A percentile compares a stretch with the other conserved stretches of the same genome.
These are phyloP conservation scores for Telenomus remus DNA, from an alignment of 1,140 invertebrate species.

Conservation along the genomic window DNA sequence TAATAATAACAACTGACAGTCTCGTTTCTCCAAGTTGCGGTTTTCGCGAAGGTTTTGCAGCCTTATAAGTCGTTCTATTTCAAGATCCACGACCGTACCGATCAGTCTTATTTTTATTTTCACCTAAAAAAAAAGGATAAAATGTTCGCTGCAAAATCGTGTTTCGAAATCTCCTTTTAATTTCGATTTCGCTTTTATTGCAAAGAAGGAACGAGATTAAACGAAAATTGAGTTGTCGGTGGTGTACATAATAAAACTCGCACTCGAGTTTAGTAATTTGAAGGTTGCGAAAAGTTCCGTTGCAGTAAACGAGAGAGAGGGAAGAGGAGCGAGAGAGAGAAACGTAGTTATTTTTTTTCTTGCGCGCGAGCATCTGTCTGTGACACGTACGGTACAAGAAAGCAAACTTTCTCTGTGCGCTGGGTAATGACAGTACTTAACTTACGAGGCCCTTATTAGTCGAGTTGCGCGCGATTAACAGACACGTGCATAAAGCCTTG, in stretches of 20 bases:
- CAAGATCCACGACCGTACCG: too few species aligned
- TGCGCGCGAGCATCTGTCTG: slow-evolving; percentile 29
- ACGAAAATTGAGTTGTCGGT: background rate
- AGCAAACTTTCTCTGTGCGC: slow-evolving; percentile 40
- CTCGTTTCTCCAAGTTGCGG: slow-evolving; percentile 18
- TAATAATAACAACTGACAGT: slow-evolving; percentile 20
- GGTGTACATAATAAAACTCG: background rate
- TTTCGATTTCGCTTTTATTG: too few species aligned
- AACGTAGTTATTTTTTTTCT: slow-evolving; percentile 2
- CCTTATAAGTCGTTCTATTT: slow-evolving; percentile 31
- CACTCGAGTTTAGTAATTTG: slow-evolving; percentile 6
- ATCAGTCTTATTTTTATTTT: too few species aligned
- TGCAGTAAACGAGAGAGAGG: background rate
- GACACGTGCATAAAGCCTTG: slow-evolving; percentile 35
- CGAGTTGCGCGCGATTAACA: slow-evolving; percentile 43
- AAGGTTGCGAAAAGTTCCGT: slow-evolving; percentile 18
- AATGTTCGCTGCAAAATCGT: too few species aligned
- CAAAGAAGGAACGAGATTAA: too few species aligned
- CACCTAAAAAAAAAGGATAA: too few species aligned
- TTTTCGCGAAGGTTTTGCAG: background rate
- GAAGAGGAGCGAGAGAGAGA: background rate
- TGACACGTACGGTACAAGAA: slow-evolving; percentile 46
- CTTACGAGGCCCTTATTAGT: slow-evolving; percentile 42
- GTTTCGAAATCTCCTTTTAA: too few species aligned
- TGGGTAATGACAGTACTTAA: slow-evolving; percentile 51